A percentile compares a stretch with the other conserved stretches of the same genome.
phyloP scores from a whole-genome alignment of 2,113 vertebrate species.

The Desmodus rotundus region DNA sequence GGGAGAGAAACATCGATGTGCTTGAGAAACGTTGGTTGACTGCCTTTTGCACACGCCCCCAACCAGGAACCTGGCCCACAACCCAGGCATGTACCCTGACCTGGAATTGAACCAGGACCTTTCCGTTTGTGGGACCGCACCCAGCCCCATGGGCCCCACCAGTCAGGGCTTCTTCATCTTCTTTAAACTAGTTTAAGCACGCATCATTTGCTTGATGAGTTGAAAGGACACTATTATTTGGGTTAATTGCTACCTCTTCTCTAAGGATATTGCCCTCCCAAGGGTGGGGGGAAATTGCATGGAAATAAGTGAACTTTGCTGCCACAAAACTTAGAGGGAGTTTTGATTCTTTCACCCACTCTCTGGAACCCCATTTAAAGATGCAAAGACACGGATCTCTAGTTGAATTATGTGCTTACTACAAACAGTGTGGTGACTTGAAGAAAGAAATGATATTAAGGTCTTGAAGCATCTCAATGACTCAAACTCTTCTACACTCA shows the following conservation, averaged over 20 bases:
- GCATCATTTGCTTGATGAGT: neutral
- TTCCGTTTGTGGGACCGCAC: too few species aligned
- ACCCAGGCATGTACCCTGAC: too few species aligned
- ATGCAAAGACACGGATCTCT: neutral
- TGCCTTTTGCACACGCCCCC: too few species aligned
- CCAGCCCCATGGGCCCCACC: too few species aligned
- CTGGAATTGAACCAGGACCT: too few species aligned
- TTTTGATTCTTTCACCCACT: neutral
- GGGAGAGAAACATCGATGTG: too few species aligned
- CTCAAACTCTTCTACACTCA: neutral
- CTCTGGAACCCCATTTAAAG: neutral
- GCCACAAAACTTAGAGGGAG: neutral
- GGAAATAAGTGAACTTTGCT: neutral
- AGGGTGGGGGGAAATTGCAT: neutral
- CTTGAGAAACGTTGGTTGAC: too few species aligned
- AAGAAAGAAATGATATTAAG: neutral
- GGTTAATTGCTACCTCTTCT: neutral
- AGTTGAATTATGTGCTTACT: neutral
- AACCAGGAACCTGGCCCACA: too few species aligned
- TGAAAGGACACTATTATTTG: neutral
- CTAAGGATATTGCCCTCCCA: neutral
- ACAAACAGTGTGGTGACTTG: neutral
- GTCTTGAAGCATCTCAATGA: neutral
- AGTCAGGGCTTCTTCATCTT: neutral
- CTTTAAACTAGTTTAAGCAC: neutral